Conservation (phyloP, 1,140 invertebrate genomes). For the Aphelenchoides avenae region DNA sequence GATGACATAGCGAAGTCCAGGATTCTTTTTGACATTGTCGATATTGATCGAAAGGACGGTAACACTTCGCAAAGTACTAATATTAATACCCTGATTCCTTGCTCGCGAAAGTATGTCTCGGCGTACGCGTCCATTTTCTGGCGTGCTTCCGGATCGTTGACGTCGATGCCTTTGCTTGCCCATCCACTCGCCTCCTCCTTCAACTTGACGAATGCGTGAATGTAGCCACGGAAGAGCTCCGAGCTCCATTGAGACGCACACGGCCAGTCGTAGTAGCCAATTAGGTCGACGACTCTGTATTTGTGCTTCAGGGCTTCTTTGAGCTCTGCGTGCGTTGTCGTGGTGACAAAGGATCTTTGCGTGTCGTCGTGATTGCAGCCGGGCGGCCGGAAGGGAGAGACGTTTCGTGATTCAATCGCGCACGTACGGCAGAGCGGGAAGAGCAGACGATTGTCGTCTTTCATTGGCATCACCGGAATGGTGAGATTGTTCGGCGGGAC, state of each 20-base stretch:
- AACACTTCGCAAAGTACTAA: too few species aligned
- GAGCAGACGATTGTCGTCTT: background rate
- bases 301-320: slow-evolving; percentile 1
- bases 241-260: background rate
- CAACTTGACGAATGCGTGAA: background rate
- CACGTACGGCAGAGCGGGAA: background rate
- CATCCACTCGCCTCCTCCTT: slow-evolving; percentile 10
- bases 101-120: too few species aligned
- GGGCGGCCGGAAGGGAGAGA: background rate
- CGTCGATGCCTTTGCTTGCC: too few species aligned
- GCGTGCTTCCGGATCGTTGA: too few species aligned
- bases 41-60: too few species aligned
- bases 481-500: background rate
- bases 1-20: too few species aligned
- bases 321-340: background rate
- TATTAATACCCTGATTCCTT: too few species aligned
- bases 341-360: background rate
- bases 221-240: slow-evolving; percentile 1
- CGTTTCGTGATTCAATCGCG: background rate
- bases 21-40: too few species aligned
- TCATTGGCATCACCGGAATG: slow-evolving; percentile 7
- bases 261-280: background rate
- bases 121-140: too few species aligned
- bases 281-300: slow-evolving; percentile 1
- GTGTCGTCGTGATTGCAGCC: background rate